Percentiles rank a stretch among this genome's conserved stretches.
Conservation (phyloP, 2,797 vertebrate genomes). For the Lophura swinhoii region DNA sequence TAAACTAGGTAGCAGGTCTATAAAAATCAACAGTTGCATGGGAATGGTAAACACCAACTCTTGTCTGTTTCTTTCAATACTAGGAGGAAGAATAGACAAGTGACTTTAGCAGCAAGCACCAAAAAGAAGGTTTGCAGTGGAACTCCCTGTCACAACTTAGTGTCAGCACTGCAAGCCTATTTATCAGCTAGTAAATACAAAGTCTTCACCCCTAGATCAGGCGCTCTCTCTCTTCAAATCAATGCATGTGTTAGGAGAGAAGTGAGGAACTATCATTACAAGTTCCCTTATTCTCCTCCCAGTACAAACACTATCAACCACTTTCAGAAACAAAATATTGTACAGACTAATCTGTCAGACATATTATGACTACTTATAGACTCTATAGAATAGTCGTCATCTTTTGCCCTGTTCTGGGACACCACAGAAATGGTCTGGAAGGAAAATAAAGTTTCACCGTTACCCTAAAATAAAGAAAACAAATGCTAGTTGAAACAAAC, state of each 20-base stretch:
- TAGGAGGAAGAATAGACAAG: not conserved
- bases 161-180: not conserved
- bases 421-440: not conserved
- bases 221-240: not conserved
- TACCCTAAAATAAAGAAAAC: not conserved
- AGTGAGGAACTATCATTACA: accelerated
- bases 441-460: not conserved
- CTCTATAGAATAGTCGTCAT: not conserved
- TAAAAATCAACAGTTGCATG: not conserved
- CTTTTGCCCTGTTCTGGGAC: not conserved
- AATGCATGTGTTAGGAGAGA: not conserved
- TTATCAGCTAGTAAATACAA: not conserved
- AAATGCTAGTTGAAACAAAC: not conserved
- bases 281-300: not conserved
- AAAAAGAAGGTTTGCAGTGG: not conserved
- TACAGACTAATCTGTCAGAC: not conserved
- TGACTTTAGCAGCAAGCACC: not conserved
- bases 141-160: not conserved
- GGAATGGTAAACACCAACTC: not conserved
- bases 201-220: not conserved
- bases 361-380: not conserved
- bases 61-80: not conserved
- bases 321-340: not conserved
- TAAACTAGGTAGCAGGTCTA: not conserved
- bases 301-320: not conserved